phyloP scores from a whole-genome alignment of 2,113 vertebrate species.

The Corythaixoides concolor region DNA sequence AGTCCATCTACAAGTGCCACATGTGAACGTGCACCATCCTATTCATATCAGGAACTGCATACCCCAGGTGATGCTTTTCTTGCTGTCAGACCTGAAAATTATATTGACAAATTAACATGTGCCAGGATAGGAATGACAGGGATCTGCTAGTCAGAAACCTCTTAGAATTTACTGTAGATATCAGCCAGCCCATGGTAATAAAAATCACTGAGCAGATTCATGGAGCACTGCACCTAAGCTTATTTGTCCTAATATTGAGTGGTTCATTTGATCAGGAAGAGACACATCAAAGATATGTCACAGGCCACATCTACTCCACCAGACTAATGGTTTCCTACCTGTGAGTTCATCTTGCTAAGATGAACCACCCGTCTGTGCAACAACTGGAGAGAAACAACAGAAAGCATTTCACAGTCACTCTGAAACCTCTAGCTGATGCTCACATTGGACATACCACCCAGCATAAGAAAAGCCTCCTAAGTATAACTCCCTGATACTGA shows the following conservation, averaged over 20 bases:
- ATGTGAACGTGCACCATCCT: not conserved
- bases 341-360: not conserved
- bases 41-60: not conserved
- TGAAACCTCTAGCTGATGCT: not conserved
- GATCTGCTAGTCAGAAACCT: not conserved
- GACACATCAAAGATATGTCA: not conserved
- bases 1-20: not conserved
- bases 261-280: not conserved
- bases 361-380: not conserved
- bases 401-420: not conserved
- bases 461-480: not conserved
- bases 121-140: not conserved
- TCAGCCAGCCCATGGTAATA: not conserved
- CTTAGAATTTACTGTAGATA: not conserved
- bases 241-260: not conserved
- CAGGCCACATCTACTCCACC: not conserved
- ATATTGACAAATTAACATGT: not conserved
- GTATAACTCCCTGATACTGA: not conserved
- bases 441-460: not conserved
- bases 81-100: conserved; percentile 6
- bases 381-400: not conserved
- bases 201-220: not conserved
- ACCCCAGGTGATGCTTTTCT: not conserved
- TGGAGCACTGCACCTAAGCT: not conserved
- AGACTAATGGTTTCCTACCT: not conserved